Conservation (phyloP, 2,797 vertebrate genomes). For the Enteromius thamalakanensis region DNA sequence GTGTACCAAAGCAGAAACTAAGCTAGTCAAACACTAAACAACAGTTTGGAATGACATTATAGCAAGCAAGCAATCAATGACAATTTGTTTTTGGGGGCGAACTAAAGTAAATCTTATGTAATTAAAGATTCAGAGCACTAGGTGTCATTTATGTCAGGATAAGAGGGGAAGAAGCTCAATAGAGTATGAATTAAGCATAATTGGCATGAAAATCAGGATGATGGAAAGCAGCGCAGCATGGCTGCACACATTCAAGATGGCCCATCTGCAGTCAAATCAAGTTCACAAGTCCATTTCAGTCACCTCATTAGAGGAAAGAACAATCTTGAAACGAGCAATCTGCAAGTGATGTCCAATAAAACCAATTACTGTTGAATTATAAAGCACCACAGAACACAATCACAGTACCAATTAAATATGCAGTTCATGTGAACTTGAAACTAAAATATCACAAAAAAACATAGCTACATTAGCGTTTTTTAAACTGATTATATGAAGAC, state of each 20-base stretch:
- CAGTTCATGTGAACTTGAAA: too few species aligned
- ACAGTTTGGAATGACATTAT: neutral
- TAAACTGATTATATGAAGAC: too few species aligned
- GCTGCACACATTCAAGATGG: neutral
- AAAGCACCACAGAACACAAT: neutral
- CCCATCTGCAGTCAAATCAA: neutral
- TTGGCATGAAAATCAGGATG: neutral
- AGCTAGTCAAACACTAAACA: neutral
- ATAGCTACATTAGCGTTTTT: too few species aligned
- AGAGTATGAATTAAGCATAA: neutral
- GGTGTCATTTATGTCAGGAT: neutral
- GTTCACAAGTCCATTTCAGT: neutral
- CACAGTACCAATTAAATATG: neutral
- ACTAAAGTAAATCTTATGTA: neutral
- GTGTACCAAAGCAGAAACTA: neutral
- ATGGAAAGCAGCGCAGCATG: neutral
- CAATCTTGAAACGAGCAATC: slow-evolving; percentile 5
- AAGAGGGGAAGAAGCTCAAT: neutral
- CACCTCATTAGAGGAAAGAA: slow-evolving; percentile 10
- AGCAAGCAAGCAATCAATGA: neutral
- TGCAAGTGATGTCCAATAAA: neutral
- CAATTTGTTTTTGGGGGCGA: neutral
- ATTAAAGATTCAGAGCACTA: slow-evolving; percentile 1
- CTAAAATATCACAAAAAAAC: too few species aligned
- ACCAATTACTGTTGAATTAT: neutral